Evolutionary conservation across 2,797 vertebrate genomes (phyloP).

Genomic region (Diceros bicornis): DNA sequence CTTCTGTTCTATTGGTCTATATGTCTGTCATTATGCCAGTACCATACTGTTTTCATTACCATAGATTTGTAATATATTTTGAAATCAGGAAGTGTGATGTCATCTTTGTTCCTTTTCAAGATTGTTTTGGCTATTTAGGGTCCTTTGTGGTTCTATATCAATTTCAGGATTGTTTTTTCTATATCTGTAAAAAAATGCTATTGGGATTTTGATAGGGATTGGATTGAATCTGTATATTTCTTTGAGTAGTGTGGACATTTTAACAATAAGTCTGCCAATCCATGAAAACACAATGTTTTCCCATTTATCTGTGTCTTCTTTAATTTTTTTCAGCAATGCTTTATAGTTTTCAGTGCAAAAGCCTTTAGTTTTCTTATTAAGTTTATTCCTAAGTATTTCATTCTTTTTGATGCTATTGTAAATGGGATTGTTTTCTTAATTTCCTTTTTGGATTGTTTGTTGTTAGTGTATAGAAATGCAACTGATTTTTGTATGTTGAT

Average conservation of each 20-base stretch:
- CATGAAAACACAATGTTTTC: not conserved
- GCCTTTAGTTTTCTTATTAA: not conserved
- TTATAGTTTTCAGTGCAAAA: not conserved
- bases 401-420: not conserved
- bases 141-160: not conserved
- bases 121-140: not conserved
- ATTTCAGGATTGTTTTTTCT: not conserved
- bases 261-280: not conserved
- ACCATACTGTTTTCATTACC: not conserved
- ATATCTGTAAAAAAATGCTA: not conserved
- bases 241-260: not conserved
- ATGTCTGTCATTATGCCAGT: not conserved
- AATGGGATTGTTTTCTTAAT: slow-evolving; percentile 9
- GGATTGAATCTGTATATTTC: not conserved
- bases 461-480: not conserved
- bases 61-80: not conserved
- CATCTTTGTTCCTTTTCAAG: not conserved
- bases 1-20: not conserved
- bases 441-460: not conserved
- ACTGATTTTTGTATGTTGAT: not conserved
- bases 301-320: not conserved
- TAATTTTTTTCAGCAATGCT: not conserved
- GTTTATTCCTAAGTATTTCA: not conserved
- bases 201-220: not conserved
- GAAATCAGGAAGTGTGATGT: not conserved